phyloP scores from a whole-genome alignment of 2,113 vertebrate genomes.

The Upupa epops region DNA sequence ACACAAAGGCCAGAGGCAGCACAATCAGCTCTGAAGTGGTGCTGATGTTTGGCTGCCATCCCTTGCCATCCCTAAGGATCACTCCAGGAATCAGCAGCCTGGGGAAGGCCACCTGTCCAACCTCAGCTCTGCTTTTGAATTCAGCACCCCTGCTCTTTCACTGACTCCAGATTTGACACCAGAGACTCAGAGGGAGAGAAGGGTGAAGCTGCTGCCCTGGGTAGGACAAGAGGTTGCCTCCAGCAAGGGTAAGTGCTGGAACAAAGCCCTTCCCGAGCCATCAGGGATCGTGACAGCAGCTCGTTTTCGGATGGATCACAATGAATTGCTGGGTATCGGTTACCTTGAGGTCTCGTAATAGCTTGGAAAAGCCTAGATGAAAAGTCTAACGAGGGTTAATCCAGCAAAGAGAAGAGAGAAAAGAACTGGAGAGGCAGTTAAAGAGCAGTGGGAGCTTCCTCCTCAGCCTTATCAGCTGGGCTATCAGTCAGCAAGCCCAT shows the following conservation, averaged over 20 bases:
- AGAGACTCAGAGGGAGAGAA: neutral
- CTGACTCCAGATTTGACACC: neutral
- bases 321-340: neutral
- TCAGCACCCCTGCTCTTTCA: neutral
- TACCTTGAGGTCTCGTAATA: neutral
- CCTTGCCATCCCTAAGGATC: too few relatives aligned
- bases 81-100: too few relatives aligned
- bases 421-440: slow-evolving; percentile 35
- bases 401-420: neutral
- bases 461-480: slow-evolving; percentile 42
- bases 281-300: neutral
- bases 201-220: neutral
- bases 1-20: slow-evolving; percentile 13
- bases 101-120: too few relatives aligned
- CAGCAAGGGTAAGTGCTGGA: neutral
- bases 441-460: slow-evolving; percentile 41
- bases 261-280: neutral
- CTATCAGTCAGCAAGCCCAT: slow-evolving; percentile 28
- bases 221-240: neutral
- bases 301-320: neutral
- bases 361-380: neutral
- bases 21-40: slow-evolving; percentile 19
- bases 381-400: slow-evolving; percentile 16
- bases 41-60: slow-evolving; percentile 60
- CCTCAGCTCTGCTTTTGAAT: too few relatives aligned